These are phyloP conservation scores for Galerucella pusilla DNA, from an alignment of 2,888 invertebrate genomes.

Conservation along the genomic window DNA sequence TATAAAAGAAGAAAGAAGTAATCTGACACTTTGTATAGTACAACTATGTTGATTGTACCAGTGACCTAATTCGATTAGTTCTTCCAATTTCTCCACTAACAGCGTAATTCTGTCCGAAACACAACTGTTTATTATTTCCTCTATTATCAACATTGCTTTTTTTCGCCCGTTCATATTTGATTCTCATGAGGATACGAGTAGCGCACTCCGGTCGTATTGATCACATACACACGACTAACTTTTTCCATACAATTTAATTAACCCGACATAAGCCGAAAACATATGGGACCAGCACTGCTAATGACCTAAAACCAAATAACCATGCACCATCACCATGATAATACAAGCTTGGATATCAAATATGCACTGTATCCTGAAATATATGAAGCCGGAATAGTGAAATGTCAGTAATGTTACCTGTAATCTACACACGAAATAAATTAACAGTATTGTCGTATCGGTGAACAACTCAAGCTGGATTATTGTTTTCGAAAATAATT, in stretches of 20 bases:
- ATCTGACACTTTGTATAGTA: not conserved
- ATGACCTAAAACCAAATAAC: conserved; percentile 29
- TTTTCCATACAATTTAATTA: conserved; percentile 35
- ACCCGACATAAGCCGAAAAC: conserved; percentile 31
- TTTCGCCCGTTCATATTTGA: conserved; percentile 10
- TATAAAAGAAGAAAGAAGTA: no score
- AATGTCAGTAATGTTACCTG: conserved; percentile 11
- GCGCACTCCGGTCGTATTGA: conserved; percentile 16
- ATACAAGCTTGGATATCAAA: conserved; percentile 13
- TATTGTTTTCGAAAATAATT: not conserved
- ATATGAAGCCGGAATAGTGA: not conserved
- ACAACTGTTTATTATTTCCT: conserved; percentile 16
- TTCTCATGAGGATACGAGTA: conserved; percentile 10
- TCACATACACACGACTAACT: conserved; percentile 24
- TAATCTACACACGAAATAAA: not conserved
- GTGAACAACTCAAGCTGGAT: not conserved
- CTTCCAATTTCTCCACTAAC: not conserved
- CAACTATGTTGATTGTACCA: not conserved
- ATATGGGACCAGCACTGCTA: conserved; percentile 27
- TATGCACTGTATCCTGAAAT: not conserved
- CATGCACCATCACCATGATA: conserved; percentile 20
- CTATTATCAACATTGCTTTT: conserved; percentile 12
- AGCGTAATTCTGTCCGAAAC: not conserved
- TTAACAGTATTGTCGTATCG: not conserved
- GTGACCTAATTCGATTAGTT: conserved; percentile 8